These are phyloP conservation scores for Cochlearius cochlearius DNA, from an alignment of 2,113 vertebrate genomes.

Conservation along the genomic window DNA sequence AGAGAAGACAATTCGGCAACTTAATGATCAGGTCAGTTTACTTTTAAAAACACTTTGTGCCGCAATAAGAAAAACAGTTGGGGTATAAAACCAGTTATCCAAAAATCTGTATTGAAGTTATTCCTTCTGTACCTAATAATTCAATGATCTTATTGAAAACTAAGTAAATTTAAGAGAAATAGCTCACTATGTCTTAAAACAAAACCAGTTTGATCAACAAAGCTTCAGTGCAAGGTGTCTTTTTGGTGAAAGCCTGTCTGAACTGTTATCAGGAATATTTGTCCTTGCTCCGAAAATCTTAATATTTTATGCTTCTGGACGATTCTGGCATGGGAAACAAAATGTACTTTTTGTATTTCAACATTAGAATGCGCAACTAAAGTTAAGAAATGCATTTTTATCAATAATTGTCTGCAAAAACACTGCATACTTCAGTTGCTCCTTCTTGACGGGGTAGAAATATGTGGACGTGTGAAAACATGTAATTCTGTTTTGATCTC, in stretches of 20 bases:
- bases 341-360: neutral
- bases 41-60: neutral
- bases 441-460: neutral
- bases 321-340: neutral
- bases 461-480: neutral
- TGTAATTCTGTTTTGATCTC: neutral
- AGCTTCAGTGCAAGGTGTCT: neutral
- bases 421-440: neutral
- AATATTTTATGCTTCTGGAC: neutral
- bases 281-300: neutral
- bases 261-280: neutral
- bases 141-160: neutral
- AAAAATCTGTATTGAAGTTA: neutral
- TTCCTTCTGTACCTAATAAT: neutral
- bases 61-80: neutral
- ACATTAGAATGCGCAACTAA: neutral
- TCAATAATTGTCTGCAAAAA: neutral
- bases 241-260: neutral
- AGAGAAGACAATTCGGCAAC: conserved; percentile 95
- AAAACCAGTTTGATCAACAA: neutral
- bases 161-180: neutral
- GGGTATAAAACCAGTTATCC: neutral
- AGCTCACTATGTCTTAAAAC: neutral
- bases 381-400: neutral
- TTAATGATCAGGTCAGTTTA: conserved; percentile 93